A percentile compares a stretch with the other conserved stretches of the same genome.
These are phyloP conservation scores for Cirrhinus molitorella DNA, from an alignment of 2,797 vertebrate genomes.

Conservation along the genomic window DNA sequence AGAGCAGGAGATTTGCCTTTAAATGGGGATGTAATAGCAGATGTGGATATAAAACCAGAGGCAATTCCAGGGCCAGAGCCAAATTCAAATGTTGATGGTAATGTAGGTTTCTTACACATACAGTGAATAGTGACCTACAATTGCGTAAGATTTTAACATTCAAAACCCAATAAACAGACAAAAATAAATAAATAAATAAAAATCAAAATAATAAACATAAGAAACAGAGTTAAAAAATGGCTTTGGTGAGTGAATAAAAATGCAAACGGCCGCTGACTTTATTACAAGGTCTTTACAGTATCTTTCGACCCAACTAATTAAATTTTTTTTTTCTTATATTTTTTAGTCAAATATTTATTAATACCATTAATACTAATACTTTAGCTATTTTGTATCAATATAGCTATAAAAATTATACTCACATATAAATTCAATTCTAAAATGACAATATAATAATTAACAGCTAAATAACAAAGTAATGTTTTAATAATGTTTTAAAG, in stretches of 20 bases:
- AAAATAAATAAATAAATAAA: no score
- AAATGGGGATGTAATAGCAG: constrained; percentile 2
- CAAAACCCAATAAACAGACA: not conserved
- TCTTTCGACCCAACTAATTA: not conserved
- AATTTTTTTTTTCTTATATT: not conserved
- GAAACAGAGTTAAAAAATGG: not conserved
- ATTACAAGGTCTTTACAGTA: not conserved
- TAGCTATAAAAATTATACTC: not conserved
- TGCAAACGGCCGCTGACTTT: not conserved
- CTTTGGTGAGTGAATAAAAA: not conserved
- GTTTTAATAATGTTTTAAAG: no score
- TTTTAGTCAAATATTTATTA: not conserved
- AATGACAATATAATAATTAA: not conserved
- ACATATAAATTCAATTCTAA: not conserved
- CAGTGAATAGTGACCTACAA: not conserved
- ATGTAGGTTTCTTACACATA: not conserved
- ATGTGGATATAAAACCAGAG: constrained; percentile 30
- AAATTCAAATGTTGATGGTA: not conserved
- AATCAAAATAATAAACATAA: not conserved
- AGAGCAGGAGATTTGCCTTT: constrained; percentile 7
- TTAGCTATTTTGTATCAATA: not conserved
- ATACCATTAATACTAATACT: not conserved
- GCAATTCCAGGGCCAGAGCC: not conserved
- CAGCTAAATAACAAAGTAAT: no score
- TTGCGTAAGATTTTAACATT: not conserved